Base-by-base conservation (phyloP, 2,888 invertebrate genomes). In the Phaedon cochleariae region DNA sequence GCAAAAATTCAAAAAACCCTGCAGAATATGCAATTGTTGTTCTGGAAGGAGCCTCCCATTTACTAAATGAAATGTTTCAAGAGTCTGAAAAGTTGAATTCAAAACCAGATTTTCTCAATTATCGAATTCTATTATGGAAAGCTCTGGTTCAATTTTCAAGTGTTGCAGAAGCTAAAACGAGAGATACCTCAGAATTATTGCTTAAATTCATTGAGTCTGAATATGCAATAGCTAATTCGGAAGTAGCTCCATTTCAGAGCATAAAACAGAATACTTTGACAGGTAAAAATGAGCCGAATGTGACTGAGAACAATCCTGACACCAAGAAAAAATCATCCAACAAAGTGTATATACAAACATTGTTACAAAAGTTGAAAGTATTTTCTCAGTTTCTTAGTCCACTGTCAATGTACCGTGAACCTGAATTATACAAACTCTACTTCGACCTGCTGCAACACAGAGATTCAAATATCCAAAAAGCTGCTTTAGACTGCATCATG, bases 401-500 rank as follows among this genome's bases (percentile, higher is more conserved):
- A 0, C 90, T 89, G 79, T 91, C 92, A 1, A 84, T 96, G 67
- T 90, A 91, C 76, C 89, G 90, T 69, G 94, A 95, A 80, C 84
- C 89, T 0, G 89, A 94, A 70, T 85, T 98, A 65, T 88, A 88
- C 77, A 88, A 88, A 65, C 86, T 93, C n/a, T 94, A 91, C 76
- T 86, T 91, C 79, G 92, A 96, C 79, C 87, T 98, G 58, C 81
- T 98, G 7, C 89, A 90, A 52, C 91, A 94, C 67, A 91, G 91
- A 76, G 92, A 93, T 82, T 83, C 90, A 0, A 89, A 89, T 0
- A 85, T 98, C 5, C 98, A 98, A 82, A 94, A 92, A 81, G 87
- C 89, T 58, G 94, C 97, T 0, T 83, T 98, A 45, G 92, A 93
- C 77, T 98, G 97, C 80, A 83, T 98, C 1, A 85, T 95, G 74